Evolutionary conservation across 2,797 vertebrate species (phyloP), one percentile per base, ranked within the genome.

Genomic region (Betta splendens): DNA sequence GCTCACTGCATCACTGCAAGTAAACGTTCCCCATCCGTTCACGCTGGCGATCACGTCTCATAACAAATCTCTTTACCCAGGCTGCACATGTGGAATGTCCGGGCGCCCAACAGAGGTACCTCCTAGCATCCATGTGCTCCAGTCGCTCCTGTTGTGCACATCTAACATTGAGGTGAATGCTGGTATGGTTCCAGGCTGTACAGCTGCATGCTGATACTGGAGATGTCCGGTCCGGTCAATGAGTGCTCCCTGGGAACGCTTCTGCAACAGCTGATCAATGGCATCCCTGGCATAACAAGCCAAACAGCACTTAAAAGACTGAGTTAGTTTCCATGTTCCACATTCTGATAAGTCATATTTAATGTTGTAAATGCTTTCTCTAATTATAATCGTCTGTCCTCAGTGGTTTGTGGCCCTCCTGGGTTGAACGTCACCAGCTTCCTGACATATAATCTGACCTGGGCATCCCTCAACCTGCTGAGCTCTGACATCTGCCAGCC

Each of bases 151-250:
- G n/a, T n/a, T n/a, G n/a, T n/a, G n/a, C n/a, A n/a, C n/a, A n/a
- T n/a, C n/a, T n/a, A n/a, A n/a, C n/a, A n/a, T n/a, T n/a, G n/a
- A 32, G 12, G 4, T 22, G 11, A 3, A 28, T 16, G 4, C 18
- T 7, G 13, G 35, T 26, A 12, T 52, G 9, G 16, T 4, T 68
- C 0, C 2, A 89, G 87, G 36, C 69, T 84, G 31, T 60, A 73
- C 72, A 89, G 62, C 62, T 92, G 91, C 54, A 83, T 78, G 70
- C 65, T 91, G 65, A 71, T 77, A 9, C 29, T 91, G 43, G 77
- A 85, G 33, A 80, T 88, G 64, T 58, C 67, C 31, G 45, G 56
- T 48, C 16, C 48, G 0, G 61, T 89, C 11, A 5, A 82, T 10
- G 20, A 40, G 4, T 89, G 89, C 58, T 13, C 9, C 20, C 51